These are phyloP conservation scores for Drosophila quinaria DNA, from an alignment of 2,888 invertebrate species.

Conservation along the genomic window DNA sequence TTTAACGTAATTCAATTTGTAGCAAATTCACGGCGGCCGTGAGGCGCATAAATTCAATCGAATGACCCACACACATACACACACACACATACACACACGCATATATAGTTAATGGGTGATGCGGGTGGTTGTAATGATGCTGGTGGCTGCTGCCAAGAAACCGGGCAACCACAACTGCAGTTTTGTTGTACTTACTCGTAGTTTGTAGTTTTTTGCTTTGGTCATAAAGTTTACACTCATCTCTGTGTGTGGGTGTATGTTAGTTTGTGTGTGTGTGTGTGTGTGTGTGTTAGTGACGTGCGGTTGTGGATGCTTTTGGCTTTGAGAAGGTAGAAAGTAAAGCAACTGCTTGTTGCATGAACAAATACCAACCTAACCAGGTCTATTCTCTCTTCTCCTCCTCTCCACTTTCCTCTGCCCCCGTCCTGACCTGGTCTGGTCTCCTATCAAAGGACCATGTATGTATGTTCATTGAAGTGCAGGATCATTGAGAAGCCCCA, in stretches of 20 bases:
- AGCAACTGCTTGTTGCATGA: slow-evolving; percentile 48
- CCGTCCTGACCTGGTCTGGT: slow-evolving; percentile 5
- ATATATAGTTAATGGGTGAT: background rate
- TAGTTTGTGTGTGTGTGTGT: slow-evolving; percentile 19
- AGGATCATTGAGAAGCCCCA: slow-evolving; percentile 40
- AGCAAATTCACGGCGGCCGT: slow-evolving; percentile 54
- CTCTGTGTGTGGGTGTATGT: slow-evolving; percentile 14
- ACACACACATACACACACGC: background rate
- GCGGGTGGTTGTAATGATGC: slow-evolving; percentile 12
- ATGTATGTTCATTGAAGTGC: slow-evolving; percentile 41
- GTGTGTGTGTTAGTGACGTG: slow-evolving; percentile 62
- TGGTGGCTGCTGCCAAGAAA: slow-evolving; percentile 58
- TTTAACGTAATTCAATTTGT: slow-evolving; percentile 64
- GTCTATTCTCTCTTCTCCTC: background rate
- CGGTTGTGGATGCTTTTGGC: slow-evolving; percentile 61
- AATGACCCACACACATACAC: slow-evolving; percentile 59
- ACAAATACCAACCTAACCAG: slow-evolving; percentile 23
- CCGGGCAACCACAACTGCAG: slow-evolving; percentile 45
- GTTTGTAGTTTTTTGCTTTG: slow-evolving; percentile 51
- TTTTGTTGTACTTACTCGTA: slow-evolving; percentile 39
- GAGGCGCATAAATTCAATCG: slow-evolving; percentile 65
- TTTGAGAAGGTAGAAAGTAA: background rate
- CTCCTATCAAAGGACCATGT: slow-evolving; percentile 31
- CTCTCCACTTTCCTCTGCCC: background rate
- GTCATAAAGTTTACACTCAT: slow-evolving; percentile 49